phyloP scores from a whole-genome alignment of 2,797 vertebrate genomes.

The Halcyon leucocephala region DNA sequence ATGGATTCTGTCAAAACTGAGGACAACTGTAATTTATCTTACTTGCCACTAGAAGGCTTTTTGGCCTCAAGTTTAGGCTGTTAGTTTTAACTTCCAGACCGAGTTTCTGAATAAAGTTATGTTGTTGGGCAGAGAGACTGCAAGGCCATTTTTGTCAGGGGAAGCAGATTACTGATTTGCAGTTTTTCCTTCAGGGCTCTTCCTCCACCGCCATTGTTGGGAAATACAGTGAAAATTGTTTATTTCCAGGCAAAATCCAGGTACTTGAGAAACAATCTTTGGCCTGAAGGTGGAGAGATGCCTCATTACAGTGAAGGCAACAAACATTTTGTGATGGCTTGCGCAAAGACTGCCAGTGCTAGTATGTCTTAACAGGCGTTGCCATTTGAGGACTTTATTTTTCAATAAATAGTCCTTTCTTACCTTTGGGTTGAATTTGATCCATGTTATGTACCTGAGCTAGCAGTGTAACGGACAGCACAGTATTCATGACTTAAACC shows the following conservation, averaged over 20 bases:
- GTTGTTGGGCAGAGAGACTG: not conserved
- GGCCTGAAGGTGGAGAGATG: not conserved
- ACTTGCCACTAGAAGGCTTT: not conserved
- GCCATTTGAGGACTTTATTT: not conserved
- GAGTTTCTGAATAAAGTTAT: not conserved
- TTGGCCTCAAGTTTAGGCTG: not conserved
- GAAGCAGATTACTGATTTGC: not conserved
- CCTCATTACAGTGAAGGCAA: not conserved
- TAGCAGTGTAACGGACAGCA: not conserved
- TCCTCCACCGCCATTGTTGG: not conserved
- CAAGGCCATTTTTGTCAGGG: not conserved
- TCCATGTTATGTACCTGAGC: rapidly evolving
- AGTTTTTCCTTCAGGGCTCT: not conserved
- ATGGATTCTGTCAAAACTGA: not conserved
- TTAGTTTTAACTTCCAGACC: not conserved
- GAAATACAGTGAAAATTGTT: not conserved
- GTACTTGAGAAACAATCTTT: not conserved
- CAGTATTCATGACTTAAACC: not conserved
- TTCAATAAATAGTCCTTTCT: not conserved
- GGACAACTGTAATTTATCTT: not conserved
- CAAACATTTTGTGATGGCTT: not conserved
- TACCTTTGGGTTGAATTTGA: not conserved
- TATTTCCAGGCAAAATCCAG: not conserved
- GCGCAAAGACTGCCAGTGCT: not conserved
- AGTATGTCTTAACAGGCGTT: not conserved